Conservation (phyloP, 2,888 invertebrate genomes). For the Peribatodes rhomboidaria region DNA sequence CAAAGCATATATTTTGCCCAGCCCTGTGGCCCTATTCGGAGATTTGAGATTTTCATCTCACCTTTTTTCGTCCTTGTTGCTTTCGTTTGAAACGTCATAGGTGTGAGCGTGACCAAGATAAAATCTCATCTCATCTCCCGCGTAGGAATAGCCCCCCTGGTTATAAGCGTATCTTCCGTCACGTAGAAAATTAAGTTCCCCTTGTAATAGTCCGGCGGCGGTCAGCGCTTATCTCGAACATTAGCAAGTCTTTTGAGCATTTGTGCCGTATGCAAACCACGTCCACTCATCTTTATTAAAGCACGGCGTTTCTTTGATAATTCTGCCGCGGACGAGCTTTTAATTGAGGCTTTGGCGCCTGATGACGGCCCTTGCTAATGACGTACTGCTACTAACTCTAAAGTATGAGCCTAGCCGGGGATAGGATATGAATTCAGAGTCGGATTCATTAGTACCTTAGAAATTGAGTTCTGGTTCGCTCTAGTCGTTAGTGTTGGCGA, state of each 20-base stretch:
- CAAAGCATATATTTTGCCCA: no score
- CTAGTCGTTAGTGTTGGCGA: no score
- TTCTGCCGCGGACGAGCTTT: conserved; percentile 60
- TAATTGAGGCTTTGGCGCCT: conserved; percentile 67
- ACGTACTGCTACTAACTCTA: conserved; percentile 20
- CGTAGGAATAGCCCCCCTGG: no score
- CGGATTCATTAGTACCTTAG: not conserved
- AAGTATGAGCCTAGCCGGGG: not conserved
- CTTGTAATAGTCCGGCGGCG: conserved; percentile 55
- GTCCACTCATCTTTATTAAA: conserved; percentile 73
- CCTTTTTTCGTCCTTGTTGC: no score
- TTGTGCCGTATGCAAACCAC: conserved; percentile 67
- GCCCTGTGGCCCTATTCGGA: no score
- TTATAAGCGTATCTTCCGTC: conserved; percentile 51
- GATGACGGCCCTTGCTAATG: conserved; percentile 61
- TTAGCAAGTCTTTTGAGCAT: conserved; percentile 68
- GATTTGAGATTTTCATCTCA: no score
- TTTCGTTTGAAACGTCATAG: no score
- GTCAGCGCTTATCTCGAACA: conserved; percentile 64
- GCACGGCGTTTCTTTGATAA: conserved; percentile 65
- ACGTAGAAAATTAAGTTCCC: conserved; percentile 68
- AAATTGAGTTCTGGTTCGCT: not conserved
- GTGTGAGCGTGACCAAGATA: no score
- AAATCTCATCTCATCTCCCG: no score
- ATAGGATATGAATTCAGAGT: not conserved